Percentiles rank a stretch among this genome's conserved stretches.
phyloP scores from a whole-genome alignment of 2,113 vertebrate genomes.

The Gorsachius goisagi region DNA sequence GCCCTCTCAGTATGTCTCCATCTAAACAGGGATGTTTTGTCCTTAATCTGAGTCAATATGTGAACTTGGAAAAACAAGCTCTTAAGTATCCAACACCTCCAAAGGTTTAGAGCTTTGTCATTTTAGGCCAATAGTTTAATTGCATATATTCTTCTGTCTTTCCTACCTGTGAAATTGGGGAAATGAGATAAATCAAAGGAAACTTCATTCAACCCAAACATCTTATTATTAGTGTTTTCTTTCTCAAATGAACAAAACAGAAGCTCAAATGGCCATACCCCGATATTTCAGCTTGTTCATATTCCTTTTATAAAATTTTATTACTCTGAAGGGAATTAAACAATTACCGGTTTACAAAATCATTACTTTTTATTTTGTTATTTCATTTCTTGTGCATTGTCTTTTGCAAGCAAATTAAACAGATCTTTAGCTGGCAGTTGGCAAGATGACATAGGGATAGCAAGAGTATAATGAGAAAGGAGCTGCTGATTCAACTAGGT shows the following conservation, averaged over 20 bases:
- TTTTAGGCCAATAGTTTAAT: background rate
- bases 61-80: background rate
- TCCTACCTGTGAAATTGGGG: background rate
- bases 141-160: background rate
- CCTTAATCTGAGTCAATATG: background rate
- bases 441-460: background rate
- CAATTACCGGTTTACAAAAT: constrained; percentile 5
- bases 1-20: background rate
- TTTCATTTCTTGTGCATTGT: background rate
- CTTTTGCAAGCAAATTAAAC: constrained; percentile 10
- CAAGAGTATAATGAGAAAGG: background rate
- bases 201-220: background rate
- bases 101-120: background rate
- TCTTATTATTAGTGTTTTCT: background rate
- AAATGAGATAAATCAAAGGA: background rate
- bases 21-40: background rate
- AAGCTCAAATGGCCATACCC: background rate
- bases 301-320: background rate
- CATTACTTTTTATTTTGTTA: constrained; percentile 16
- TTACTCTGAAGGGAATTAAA: background rate
- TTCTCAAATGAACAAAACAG: background rate
- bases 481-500: background rate
- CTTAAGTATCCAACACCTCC: background rate
- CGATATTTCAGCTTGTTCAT: background rate
- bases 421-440: constrained; percentile 1